These are phyloP conservation scores for Dicaeum eximium DNA, from an alignment of 2,113 vertebrate species.

Conservation along the genomic window DNA sequence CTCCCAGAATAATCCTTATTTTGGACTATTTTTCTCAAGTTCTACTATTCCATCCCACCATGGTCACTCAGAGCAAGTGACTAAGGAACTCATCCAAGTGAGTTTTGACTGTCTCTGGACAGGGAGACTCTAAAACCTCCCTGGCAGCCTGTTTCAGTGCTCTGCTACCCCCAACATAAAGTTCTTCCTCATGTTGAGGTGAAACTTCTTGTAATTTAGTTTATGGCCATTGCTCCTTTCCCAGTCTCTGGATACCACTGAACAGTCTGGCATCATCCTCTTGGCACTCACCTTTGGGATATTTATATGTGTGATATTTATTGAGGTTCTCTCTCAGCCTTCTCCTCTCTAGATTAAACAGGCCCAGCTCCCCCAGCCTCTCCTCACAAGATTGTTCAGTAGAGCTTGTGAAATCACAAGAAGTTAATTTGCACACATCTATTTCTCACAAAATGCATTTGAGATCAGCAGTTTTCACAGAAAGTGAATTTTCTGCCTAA, in stretches of 20 bases:
- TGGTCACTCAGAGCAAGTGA: background rate
- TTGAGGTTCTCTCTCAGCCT: background rate
- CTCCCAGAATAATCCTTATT: background rate
- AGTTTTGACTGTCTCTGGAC: background rate
- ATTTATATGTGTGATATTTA: background rate
- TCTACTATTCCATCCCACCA: background rate
- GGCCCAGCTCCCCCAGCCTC: background rate
- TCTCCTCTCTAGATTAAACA: background rate
- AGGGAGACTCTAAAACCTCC: no score
- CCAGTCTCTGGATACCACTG: background rate
- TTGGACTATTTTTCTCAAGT: background rate
- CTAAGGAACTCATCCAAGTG: background rate
- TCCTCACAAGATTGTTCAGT: background rate
- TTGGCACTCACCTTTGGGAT: background rate
- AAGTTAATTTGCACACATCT: background rate
- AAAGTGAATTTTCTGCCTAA: background rate
- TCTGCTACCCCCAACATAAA: background rate
- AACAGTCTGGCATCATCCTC: background rate
- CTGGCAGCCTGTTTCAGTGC: background rate
- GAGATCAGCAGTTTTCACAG: background rate
- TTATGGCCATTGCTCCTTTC: background rate
- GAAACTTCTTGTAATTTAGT: background rate
- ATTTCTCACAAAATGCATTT: background rate
- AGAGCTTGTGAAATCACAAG: background rate
- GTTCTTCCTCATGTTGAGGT: background rate